Conservation (phyloP, 2,888 invertebrate species). For the Euplexia lucipara region DNA sequence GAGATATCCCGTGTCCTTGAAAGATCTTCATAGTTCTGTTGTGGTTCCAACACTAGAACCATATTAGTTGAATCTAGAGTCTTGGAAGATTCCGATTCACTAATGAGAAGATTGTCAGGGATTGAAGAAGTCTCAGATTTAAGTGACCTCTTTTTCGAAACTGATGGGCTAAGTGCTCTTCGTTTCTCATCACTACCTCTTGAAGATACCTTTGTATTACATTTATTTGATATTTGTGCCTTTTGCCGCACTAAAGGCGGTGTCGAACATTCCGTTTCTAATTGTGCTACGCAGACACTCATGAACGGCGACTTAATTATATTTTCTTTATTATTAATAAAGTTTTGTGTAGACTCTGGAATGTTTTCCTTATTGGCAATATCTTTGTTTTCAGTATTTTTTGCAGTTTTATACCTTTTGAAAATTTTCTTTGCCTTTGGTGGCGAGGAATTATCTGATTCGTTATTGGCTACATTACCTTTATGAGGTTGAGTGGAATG, state of each 20-base stretch:
- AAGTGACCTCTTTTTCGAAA: conserved; percentile 62
- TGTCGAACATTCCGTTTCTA: conserved; percentile 68
- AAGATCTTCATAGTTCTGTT: conserved; percentile 35
- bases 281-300: conserved; percentile 73
- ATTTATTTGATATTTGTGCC: conserved; percentile 66
- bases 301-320: conserved; percentile 66
- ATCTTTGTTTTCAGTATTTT: conserved; percentile 66
- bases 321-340: conserved; percentile 64
- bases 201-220: conserved; percentile 67
- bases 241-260: conserved; percentile 67
- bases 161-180: conserved; percentile 56
- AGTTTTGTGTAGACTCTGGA: conserved; percentile 73
- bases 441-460: conserved; percentile 70
- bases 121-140: conserved; percentile 61
- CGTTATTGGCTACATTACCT: conserved; percentile 69
- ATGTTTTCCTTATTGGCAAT: conserved; percentile 80
- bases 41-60: conserved; percentile 67
- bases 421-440: conserved; percentile 71
- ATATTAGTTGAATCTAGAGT: conserved; percentile 63
- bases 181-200: conserved; percentile 62
- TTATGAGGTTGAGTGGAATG: conserved; percentile 71
- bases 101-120: conserved; percentile 29
- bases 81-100: conserved; percentile 32
- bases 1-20: conserved; percentile 19
- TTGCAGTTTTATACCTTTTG: conserved; percentile 70